Evolutionary conservation across 2,113 vertebrate genomes (phyloP).

Genomic region (Alaudala cheleensis): DNA sequence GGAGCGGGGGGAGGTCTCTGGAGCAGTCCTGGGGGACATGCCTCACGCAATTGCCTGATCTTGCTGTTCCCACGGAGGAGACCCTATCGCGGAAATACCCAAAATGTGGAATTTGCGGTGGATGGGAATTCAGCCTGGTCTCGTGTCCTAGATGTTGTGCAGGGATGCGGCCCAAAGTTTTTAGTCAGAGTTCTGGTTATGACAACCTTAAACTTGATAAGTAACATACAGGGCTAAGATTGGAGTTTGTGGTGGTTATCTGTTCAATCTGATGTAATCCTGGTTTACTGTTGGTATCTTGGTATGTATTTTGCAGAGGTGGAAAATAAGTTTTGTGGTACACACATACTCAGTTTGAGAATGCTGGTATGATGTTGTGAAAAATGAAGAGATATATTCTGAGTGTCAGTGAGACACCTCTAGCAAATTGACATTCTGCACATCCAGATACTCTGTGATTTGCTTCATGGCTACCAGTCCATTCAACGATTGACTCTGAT

Average conservation of each 20-base stretch:
- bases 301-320: background rate
- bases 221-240: background rate
- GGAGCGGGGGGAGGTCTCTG: background rate
- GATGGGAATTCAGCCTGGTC: background rate
- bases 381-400: background rate
- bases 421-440: background rate
- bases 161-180: background rate
- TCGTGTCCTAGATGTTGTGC: fast-evolving
- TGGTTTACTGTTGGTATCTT: background rate
- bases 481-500: background rate
- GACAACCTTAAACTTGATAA: background rate
- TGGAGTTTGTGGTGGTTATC: background rate
- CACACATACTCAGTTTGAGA: background rate
- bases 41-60: background rate
- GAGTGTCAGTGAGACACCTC: background rate
- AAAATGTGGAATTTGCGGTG: background rate
- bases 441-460: background rate
- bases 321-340: background rate
- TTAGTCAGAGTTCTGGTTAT: background rate
- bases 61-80: background rate
- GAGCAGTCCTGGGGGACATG: background rate
- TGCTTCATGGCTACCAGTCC: background rate
- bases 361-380: background rate
- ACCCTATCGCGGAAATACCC: fast-evolving
- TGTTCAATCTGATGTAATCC: background rate